Evolutionary conservation across 2,797 vertebrate genomes (phyloP).

Genomic region (Lophotriccus pileatus): DNA sequence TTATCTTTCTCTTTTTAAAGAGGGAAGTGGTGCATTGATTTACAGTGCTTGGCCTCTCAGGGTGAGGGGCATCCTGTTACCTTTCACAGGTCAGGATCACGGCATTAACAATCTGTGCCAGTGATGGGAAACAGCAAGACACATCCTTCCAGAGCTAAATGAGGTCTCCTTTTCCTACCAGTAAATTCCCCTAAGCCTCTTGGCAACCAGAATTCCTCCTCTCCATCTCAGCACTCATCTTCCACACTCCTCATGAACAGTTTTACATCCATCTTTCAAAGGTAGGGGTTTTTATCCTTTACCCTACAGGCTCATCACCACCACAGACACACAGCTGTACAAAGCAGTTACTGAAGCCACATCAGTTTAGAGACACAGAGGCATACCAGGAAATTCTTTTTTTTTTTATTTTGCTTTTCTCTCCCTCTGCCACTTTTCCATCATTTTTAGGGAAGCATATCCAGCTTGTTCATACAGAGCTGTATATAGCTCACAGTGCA

Average conservation of each 20-base stretch:
- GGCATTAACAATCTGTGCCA: neutral
- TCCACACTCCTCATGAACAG: neutral
- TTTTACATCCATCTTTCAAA: neutral
- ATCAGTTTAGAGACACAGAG: neutral
- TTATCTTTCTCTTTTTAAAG: neutral
- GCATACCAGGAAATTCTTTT: neutral
- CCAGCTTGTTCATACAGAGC: neutral
- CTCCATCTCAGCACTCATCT: neutral
- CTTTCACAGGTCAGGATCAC: neutral
- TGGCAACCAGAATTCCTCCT: neutral
- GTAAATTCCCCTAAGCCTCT: neutral
- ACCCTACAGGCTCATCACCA: neutral
- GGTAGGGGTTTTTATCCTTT: neutral
- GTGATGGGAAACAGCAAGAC: neutral
- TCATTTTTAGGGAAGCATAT: neutral
- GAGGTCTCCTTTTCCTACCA: neutral
- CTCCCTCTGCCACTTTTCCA: neutral
- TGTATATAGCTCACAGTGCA: neutral
- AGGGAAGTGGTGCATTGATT: neutral
- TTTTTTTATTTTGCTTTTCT: fast-evolving
- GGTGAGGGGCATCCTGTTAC: neutral
- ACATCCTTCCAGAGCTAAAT: neutral
- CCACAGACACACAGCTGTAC: neutral
- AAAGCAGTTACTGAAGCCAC: neutral
- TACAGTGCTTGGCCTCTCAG: neutral